Evolutionary conservation across 2,888 invertebrate species (phyloP), one percentile per base, ranked within the genome.

Genomic region (Adelphocoris suturalis): DNA sequence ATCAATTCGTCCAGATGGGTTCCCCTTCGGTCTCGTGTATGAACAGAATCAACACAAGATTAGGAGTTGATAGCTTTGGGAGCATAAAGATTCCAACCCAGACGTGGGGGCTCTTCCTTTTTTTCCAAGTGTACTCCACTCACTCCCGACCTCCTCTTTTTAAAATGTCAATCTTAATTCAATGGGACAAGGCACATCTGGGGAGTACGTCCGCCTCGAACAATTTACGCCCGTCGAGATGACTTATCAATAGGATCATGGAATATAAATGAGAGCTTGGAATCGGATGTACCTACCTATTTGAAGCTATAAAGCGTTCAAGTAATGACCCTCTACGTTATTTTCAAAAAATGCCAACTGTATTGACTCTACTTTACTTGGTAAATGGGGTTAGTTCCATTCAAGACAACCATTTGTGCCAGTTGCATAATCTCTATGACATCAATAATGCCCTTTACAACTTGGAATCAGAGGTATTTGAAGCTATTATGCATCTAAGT

Each of bases 31-130:
- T 82, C 82, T 82, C 82, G 82, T 82, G 82, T 47, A 47, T 52
- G 46, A 27, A 47, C 52, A 48, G 27, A 82, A 52, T 52, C 47
- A 82, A 82, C 82, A 82, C 48, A 48, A 82, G 82, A 82, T 82
- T 82, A 82, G 82, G 82, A 52, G 82, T 82, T 82, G 82, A 82
- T 82, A 82, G 82, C 48, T 82, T 82, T 47, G 82, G 52, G 82
- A 82, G 82, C 82, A 78, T 68, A 68, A 68, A 68, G 68, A 68
- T 68, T 68, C 68, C 68, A 68, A 16, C 57, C 57, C 57, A 68
- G 68, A 61, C 68, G 68, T n/a, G n/a, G 13, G 68, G 19, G 19
- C 9, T 13, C 3, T 68, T 9, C 23, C 12, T 68, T 68, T 61
- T 68, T 61, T 68, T 27, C 27, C 68, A 0, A 19, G 68, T 68